Base-by-base conservation (phyloP, 2,888 invertebrate genomes). In the Eupithecia abbreviata region DNA sequence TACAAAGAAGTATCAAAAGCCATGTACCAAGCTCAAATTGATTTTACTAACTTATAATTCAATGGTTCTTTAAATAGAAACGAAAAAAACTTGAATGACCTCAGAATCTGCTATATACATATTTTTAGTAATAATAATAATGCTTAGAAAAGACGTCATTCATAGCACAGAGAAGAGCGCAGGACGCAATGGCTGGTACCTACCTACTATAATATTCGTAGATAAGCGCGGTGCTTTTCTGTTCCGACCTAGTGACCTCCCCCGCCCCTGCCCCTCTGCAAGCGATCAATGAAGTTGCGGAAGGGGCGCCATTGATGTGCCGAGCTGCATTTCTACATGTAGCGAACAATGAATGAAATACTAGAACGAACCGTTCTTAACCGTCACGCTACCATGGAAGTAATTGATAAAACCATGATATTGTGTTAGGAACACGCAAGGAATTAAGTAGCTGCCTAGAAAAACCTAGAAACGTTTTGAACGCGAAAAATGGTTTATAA, bases 261-360 rank as follows among this genome's bases (percentile, higher is more conserved):
- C 80, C 83, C 79, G n/a, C 83, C 84, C 86, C 80, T 81, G 80
- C 82, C 84, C 85, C 84, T 80, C 85, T 85, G 86, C 87, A 85
- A 80, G 80, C 90, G 92, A 93, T 93, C 93, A 93, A 93, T 93
- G 93, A 84, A 90, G 83, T 87, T 86, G 86, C 83, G 81, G 79
- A 79, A 80, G 77, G 84, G 82, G 84, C 84, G 83, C 86, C 89
- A 90, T 89, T 90, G 86, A 89, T 83, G 83, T 82, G 76, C 78
- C 81, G 80, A 77, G 84, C 84, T 86, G 89, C 90, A 89, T 90
- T 89, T 86, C 90, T 84, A 86, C 84, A 85, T 87, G 85, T 86
- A 74, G 67, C 74, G 67, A 74, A 86, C 85, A 85, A 84, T 90
- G 89, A 90, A 90, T 90, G 90, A 84, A 86, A 83, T 6, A 65